A percentile compares a stretch with the other conserved stretches of the same genome.
Conservation (phyloP, 2,113 vertebrate species). For the Rhinichthys klamathensis region DNA sequence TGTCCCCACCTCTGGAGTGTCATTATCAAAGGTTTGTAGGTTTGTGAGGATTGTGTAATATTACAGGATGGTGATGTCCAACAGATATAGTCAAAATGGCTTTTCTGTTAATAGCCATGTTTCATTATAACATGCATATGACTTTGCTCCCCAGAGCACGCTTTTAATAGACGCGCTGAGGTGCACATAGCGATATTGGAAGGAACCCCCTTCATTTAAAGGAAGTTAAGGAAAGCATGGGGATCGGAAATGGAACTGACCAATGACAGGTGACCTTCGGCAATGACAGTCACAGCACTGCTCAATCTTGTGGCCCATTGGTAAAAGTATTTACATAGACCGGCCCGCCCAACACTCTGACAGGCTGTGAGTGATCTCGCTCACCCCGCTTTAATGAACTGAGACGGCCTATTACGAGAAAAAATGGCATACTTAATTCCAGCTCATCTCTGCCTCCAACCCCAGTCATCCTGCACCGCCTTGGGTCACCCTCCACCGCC, state of each 20-base stretch:
- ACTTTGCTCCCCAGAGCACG: slow-evolving; percentile 80
- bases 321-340: slow-evolving; percentile 79
- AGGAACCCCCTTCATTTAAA: slow-evolving; percentile 63
- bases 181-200: slow-evolving; percentile 70
- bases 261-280: slow-evolving; percentile 77
- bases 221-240: slow-evolving; percentile 59
- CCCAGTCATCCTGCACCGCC: slow-evolving; percentile 83
- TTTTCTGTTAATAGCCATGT: slow-evolving; percentile 83
- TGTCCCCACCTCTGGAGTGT: slow-evolving; percentile 72
- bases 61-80: slow-evolving; percentile 80
- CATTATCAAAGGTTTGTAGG: slow-evolving; percentile 79
- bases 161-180: slow-evolving; percentile 79
- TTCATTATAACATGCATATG: slow-evolving; percentile 88
- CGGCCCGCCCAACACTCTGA: slow-evolving; percentile 53
- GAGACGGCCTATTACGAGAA: slow-evolving; percentile 91
- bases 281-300: slow-evolving; percentile 69
- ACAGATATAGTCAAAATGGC: slow-evolving; percentile 81
- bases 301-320: slow-evolving; percentile 61
- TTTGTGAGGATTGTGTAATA: slow-evolving; percentile 77
- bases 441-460: slow-evolving; percentile 91
- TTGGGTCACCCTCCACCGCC: slow-evolving; percentile 90
- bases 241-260: slow-evolving; percentile 73
- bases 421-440: slow-evolving; percentile 97
- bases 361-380: slow-evolving; percentile 71
- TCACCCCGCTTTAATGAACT: slow-evolving; percentile 95